Evolutionary conservation across 2,113 vertebrate species (phyloP).

Genomic region (Pteropus alecto): DNA sequence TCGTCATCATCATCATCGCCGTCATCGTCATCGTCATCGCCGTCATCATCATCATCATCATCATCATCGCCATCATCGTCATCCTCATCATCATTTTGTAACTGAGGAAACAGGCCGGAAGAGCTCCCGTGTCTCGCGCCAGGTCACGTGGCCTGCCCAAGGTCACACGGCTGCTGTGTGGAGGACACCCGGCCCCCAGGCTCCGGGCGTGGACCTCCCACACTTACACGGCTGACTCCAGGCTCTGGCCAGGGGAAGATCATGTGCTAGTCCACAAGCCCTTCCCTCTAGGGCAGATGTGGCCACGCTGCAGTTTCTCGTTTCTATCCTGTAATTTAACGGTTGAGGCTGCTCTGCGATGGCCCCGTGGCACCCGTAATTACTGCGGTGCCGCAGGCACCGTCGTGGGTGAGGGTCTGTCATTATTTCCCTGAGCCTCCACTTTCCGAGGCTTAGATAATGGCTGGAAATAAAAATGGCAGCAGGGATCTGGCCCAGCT

Average conservation of each 20-base stretch:
- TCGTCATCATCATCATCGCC: no score
- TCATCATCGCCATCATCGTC: no score
- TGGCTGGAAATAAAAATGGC: slow-evolving; percentile 2
- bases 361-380: not conserved
- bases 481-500: not conserved
- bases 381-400: not conserved
- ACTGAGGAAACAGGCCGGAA: not conserved
- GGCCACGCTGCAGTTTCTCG: not conserved
- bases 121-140: not conserved
- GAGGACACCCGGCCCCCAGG: fast-evolving
- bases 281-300: not conserved
- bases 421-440: not conserved
- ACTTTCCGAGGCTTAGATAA: not conserved
- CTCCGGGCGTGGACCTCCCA: fast-evolving
- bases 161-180: not conserved
- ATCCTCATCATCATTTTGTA: not conserved
- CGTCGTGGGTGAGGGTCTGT: not conserved
- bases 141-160: not conserved
- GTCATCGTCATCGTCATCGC: no score
- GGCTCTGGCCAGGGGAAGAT: not conserved
- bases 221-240: fast-evolving
- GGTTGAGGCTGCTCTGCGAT: not conserved
- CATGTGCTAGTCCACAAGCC: fast-evolving
- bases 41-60: no score
- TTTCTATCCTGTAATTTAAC: not conserved